Evolutionary conservation across 2,888 invertebrate genomes (phyloP).

Genomic region (Malacosoma neustria): DNA sequence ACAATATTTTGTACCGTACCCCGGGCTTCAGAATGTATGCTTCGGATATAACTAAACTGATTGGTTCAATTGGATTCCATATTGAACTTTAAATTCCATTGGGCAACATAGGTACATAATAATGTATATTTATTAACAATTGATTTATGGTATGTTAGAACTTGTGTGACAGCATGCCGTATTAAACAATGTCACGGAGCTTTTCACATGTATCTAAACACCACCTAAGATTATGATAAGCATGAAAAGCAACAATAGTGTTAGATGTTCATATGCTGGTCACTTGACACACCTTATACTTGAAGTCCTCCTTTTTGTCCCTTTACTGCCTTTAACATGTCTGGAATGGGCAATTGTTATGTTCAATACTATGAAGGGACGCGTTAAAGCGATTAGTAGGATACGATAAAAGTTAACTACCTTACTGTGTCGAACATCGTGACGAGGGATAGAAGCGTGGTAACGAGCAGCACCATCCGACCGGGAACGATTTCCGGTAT

Average conservation of each 20-base stretch:
- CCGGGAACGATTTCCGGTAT: constrained; percentile 80
- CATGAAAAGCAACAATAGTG: background rate
- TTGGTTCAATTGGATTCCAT: too few relatives aligned
- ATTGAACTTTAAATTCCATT: too few relatives aligned
- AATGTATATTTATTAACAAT: too few relatives aligned
- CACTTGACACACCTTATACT: background rate
- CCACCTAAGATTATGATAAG: background rate
- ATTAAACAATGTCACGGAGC: background rate
- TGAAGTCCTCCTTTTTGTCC: background rate
- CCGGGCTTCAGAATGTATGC: too few relatives aligned
- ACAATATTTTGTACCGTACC: too few relatives aligned
- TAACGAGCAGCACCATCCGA: constrained; percentile 78
- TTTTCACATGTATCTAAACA: background rate
- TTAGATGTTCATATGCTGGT: background rate
- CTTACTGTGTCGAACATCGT: constrained; percentile 81
- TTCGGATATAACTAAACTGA: too few relatives aligned
- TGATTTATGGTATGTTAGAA: too few relatives aligned
- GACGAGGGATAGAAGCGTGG: constrained; percentile 76
- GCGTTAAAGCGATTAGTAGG: background rate
- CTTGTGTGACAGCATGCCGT: too few relatives aligned
- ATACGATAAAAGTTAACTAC: constrained; percentile 26
- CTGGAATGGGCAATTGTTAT: background rate
- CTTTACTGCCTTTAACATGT: background rate
- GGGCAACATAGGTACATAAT: too few relatives aligned
- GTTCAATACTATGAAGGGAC: background rate